phyloP scores from a whole-genome alignment of 2,888 invertebrate species.

The Caenorhabditis drosophilae region DNA sequence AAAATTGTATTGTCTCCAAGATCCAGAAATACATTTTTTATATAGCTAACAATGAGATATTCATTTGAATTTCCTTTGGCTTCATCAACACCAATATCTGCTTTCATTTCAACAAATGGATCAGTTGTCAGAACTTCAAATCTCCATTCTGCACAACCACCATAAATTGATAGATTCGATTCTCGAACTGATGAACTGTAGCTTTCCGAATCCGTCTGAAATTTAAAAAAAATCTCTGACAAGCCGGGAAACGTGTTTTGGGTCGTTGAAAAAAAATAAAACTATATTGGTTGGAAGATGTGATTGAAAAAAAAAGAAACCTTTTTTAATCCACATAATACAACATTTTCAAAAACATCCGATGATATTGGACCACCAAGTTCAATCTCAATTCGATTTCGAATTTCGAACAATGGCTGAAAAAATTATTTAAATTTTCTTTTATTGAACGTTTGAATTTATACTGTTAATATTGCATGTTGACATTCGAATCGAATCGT shows the following conservation, averaged over 20 bases:
- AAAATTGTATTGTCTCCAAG: conserved; percentile 15
- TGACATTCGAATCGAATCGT: conserved; percentile 33
- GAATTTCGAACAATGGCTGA: conserved; percentile 22
- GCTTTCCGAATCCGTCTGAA: not conserved
- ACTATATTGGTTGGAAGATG: too few species aligned
- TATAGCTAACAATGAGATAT: conserved; percentile 24
- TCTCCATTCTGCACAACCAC: conserved; percentile 4
- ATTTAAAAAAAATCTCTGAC: too few species aligned
- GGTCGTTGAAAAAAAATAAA: too few species aligned
- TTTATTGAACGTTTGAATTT: not conserved
- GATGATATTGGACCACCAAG: conserved; percentile 12
- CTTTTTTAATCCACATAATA: conserved; percentile 13
- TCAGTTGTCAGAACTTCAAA: conserved; percentile 32
- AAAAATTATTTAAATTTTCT: not conserved
- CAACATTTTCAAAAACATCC: conserved; percentile 13
- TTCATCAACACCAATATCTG: conserved; percentile 30
- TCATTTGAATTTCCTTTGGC: conserved; percentile 15
- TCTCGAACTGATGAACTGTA: conserved; percentile 6
- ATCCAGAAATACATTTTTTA: conserved; percentile 22
- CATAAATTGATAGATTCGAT: conserved; percentile 16
- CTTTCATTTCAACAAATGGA: conserved; percentile 33
- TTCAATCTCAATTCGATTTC: conserved; percentile 21
- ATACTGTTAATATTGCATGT: conserved; percentile 24
- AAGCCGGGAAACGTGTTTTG: too few species aligned
- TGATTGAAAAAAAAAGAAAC: too few species aligned